A percentile compares a stretch with the other conserved stretches of the same genome.
Conservation (phyloP, 2,888 invertebrate genomes). For the Patella caerulea region DNA sequence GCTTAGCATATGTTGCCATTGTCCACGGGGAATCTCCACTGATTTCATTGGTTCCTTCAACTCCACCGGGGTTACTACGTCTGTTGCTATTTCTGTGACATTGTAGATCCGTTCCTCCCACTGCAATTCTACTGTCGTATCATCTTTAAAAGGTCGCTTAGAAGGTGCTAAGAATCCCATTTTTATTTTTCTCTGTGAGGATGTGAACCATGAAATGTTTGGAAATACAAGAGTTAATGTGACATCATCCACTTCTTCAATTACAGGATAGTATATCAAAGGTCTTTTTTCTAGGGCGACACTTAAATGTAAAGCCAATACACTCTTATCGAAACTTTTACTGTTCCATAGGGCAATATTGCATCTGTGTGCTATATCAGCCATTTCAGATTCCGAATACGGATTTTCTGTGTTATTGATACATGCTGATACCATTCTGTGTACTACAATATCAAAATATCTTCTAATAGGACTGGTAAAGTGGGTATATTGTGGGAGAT, state of each 20-base stretch:
- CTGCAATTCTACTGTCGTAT: constrained; percentile 41
- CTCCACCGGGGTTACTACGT: not conserved
- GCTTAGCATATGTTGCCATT: constrained; percentile 41
- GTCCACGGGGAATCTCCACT: constrained; percentile 38
- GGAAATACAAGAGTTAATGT: constrained; percentile 23
- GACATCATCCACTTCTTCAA: constrained; percentile 49
- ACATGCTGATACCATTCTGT: constrained; percentile 50
- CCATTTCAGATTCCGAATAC: constrained; percentile 29
- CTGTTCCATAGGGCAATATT: not conserved
- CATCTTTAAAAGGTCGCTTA: constrained; percentile 32
- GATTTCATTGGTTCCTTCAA: not conserved
- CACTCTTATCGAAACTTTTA: not conserved
- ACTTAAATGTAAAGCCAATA: constrained; percentile 16
- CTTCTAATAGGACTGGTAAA: constrained; percentile 61
- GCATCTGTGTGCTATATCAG: not conserved
- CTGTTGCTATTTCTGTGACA: constrained; percentile 9
- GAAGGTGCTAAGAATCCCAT: constrained; percentile 45
- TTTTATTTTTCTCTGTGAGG: constrained; percentile 35
- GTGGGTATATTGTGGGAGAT: constrained; percentile 49
- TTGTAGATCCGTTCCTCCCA: constrained; percentile 64
- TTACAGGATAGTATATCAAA: constrained; percentile 49
- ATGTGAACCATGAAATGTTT: constrained; percentile 34
- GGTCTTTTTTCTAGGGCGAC: constrained; percentile 49
- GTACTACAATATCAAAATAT: constrained; percentile 62
- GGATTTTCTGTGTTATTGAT: constrained; percentile 42